Percentiles rank a stretch among this genome's conserved stretches.
These are phyloP conservation scores for Cichlasoma orientale DNA, from an alignment of 2,797 vertebrate genomes.

Conservation along the genomic window DNA sequence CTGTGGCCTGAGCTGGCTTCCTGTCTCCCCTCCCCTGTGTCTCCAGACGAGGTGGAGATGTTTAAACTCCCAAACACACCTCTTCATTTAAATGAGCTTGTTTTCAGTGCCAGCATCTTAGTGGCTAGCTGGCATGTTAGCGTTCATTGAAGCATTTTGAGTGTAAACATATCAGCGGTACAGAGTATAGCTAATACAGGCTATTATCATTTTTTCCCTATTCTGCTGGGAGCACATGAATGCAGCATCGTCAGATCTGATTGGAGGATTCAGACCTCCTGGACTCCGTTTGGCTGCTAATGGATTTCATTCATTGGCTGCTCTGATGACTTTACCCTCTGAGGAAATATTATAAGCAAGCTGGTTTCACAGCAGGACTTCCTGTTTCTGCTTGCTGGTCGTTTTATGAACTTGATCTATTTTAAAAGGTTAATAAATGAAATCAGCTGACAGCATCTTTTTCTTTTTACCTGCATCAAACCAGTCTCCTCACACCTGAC, in stretches of 20 bases:
- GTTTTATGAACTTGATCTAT: not conserved
- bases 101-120: not conserved
- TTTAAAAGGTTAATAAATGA: not conserved
- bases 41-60: slow-evolving; percentile 77
- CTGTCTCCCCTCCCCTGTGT: slow-evolving; percentile 3
- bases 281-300: not conserved
- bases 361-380: not conserved
- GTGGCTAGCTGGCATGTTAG: not conserved
- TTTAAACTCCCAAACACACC: not conserved
- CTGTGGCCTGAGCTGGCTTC: not conserved
- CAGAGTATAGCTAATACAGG: too few relatives aligned
- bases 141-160: too few relatives aligned
- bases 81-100: not conserved
- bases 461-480: not conserved
- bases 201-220: not conserved
- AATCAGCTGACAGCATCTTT: too few relatives aligned
- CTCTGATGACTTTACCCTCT: not conserved
- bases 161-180: too few relatives aligned
- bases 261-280: not conserved
- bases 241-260: not conserved
- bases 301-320: not conserved
- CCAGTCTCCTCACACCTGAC: not conserved
- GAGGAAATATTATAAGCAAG: not conserved
- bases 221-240: not conserved
- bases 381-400: not conserved